Evolutionary conservation across 2,888 invertebrate genomes (phyloP), one percentile per base, ranked within the genome.

Genomic region (Stenoptilia bipunctidactyla): DNA sequence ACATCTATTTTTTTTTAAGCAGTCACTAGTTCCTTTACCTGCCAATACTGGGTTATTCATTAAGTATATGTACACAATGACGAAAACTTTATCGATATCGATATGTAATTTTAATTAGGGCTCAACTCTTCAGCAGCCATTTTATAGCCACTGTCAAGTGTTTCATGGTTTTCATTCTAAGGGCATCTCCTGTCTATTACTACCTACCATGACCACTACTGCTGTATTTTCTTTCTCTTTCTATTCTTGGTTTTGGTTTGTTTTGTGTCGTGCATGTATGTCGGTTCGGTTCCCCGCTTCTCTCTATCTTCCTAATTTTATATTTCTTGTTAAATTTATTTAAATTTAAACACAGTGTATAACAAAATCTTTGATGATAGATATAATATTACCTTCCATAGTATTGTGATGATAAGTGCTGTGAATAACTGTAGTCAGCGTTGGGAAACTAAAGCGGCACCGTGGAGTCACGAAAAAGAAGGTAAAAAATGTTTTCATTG

Each of bases 401-500:
- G 68, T 69, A 76, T 77, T 82, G 83, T 83, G 83, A 83, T 83
- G 83, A 75, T 76, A 83, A 77, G 83, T 83, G 83, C 67, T 79
- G 82, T 80, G 80, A 71, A 64, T 80, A 80, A 77, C 70, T 76
- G 76, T 82, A 82, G 65, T 75, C 70, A 74, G 69, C 71, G 67
- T 70, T 76, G 82, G 82, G 72, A 82, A 75, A 61, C 68, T 74
- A 85, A 84, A 76, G 74, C 85, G 79, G 84, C 85, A 85, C 80
- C 85, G 85, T 85, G 85, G 85, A 85, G 85, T 84, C 85, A 74
- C 80, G 83, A 82, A 85, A 85, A 85, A 76, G 85, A 80, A 85
- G 85, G 85, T 85, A 82, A 74, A 72, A 63, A 71, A 71, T 52
- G 48, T 65, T 68, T 72, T 69, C 66, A 74, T 75, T 77, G 71